phyloP scores from a whole-genome alignment of 1,140 invertebrate species.

The Octopus bimaculoides region DNA sequence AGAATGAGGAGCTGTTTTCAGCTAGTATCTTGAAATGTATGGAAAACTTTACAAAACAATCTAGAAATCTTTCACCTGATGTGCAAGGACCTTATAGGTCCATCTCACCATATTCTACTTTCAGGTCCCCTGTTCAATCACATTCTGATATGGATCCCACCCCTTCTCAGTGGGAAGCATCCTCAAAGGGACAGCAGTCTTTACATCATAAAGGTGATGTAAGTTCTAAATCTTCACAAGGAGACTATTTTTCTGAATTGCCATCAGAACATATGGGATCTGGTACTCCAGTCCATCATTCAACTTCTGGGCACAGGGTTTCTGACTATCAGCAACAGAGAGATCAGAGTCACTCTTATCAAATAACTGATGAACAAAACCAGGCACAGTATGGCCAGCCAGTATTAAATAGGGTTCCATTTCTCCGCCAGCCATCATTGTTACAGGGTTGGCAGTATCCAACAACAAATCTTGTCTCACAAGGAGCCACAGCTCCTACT shows the following conservation, averaged over 20 bases:
- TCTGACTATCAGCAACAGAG: not conserved
- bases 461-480: not conserved
- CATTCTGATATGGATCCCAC: not conserved
- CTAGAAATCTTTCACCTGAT: constrained; percentile 7
- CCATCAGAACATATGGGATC: constrained; percentile 1
- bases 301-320: not conserved
- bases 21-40: not conserved
- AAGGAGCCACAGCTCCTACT: not conserved
- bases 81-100: not conserved
- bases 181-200: not conserved
- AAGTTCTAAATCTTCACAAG: not conserved
- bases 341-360: constrained; percentile 3
- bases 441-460: constrained; percentile 10
- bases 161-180: not conserved
- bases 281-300: not conserved
- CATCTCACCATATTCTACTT: not conserved
- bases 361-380: not conserved
- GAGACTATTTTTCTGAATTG: not conserved
- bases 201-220: not conserved
- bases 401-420: constrained; percentile 6
- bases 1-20: constrained; percentile 1
- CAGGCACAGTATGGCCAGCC: not conserved
- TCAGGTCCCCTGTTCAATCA: constrained; percentile 2
- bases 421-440: not conserved
- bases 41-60: not conserved